A percentile compares a stretch with the other conserved stretches of the same genome.
These are phyloP conservation scores for Cetoscarus ocellatus DNA, from an alignment of 2,797 vertebrate species.

Conservation along the genomic window DNA sequence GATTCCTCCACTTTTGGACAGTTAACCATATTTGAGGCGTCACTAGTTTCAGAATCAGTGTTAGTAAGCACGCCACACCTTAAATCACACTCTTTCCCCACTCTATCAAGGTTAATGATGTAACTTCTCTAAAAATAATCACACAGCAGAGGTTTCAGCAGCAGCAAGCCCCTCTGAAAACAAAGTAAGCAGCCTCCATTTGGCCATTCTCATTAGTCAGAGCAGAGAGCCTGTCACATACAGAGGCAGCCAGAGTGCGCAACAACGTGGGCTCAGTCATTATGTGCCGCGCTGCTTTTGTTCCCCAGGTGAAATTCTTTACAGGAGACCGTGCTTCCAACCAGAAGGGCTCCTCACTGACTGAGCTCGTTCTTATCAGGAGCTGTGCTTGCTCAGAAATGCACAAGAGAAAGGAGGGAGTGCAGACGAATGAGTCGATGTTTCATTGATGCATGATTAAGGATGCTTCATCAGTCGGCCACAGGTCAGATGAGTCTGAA, in stretches of 20 bases:
- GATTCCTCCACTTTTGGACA: not conserved
- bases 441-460: constrained; percentile 11
- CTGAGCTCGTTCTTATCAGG: constrained; percentile 3
- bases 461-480: constrained; percentile 1
- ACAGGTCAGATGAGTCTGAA: not conserved
- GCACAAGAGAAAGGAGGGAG: not conserved
- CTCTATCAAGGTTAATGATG: too few species aligned
- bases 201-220: constrained; percentile 40
- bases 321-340: constrained; percentile 8
- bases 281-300: constrained; percentile 37
- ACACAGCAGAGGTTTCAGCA: too few species aligned
- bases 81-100: too few species aligned
- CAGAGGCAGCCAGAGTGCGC: constrained; percentile 27
- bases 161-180: too few species aligned
- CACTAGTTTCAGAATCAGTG: constrained; percentile 14
- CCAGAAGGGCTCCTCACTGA: not conserved
- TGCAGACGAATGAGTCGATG: constrained; percentile 5
- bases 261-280: constrained; percentile 29
- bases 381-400: constrained; percentile 4
- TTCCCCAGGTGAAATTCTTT: constrained; percentile 36
- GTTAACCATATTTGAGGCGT: not conserved
- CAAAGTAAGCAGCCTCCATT: constrained; percentile 9
- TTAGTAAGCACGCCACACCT: too few species aligned
- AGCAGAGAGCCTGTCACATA: constrained; percentile 32
- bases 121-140: too few species aligned